These are phyloP conservation scores for Anolis apletophallus DNA, from an alignment of 2,797 vertebrate genomes.

Conservation along the genomic window DNA sequence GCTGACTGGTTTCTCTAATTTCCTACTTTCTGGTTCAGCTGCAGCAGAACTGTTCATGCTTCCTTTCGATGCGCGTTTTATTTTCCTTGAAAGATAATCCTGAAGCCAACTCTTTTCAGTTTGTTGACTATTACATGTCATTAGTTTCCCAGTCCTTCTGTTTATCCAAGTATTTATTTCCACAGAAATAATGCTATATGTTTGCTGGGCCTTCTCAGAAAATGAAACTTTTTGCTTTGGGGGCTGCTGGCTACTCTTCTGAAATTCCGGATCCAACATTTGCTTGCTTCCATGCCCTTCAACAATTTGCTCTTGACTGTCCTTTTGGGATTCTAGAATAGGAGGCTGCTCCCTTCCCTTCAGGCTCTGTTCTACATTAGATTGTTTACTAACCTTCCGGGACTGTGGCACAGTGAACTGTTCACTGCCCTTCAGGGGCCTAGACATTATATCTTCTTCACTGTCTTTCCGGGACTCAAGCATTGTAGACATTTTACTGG, in stretches of 20 bases:
- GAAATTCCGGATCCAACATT: neutral
- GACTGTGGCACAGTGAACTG: neutral
- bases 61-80: neutral
- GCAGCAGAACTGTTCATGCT: neutral
- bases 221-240: neutral
- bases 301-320: neutral
- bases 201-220: constrained; percentile 32
- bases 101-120: constrained; percentile 39
- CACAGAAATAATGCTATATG: constrained; percentile 39
- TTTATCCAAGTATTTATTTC: constrained; percentile 39
- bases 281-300: neutral
- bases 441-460: neutral
- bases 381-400: neutral
- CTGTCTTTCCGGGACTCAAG: neutral
- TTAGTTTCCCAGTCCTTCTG: constrained; percentile 34
- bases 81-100: constrained; percentile 25
- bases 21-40: neutral
- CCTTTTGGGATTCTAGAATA: neutral
- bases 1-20: neutral
- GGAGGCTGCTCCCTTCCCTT: neutral
- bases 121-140: constrained; percentile 31
- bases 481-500: neutral
- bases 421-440: neutral
- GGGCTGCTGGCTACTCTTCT: neutral
- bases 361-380: neutral